These are phyloP conservation scores for Clytia hemisphaerica DNA, from an alignment of 30 jellyfish, hydroid and myxozoan genomes.

Conservation along the genomic window DNA sequence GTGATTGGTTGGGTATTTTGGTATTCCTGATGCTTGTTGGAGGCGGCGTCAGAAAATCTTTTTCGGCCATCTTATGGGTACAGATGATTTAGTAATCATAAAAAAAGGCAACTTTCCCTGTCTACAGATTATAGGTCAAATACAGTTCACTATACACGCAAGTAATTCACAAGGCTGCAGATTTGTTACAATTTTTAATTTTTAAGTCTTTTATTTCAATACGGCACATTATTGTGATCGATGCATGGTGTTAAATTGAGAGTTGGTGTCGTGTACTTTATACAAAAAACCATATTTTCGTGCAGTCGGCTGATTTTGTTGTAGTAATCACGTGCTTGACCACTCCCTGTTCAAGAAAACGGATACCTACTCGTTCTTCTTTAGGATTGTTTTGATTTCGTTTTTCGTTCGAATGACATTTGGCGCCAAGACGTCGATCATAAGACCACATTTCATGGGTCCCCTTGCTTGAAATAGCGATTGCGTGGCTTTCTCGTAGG, in stretches of 20 bases:
- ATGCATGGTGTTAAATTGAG: not conserved
- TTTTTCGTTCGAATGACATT: constrained; percentile 43
- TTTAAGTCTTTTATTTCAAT: too few relatives aligned
- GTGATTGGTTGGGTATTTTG: not conserved
- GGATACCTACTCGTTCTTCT: constrained; percentile 68
- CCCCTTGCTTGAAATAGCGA: constrained; percentile 70
- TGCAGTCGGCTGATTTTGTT: too few relatives aligned
- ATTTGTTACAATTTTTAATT: too few relatives aligned
- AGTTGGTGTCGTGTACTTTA: not conserved
- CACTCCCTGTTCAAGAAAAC: not conserved
- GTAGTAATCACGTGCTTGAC: too few relatives aligned
- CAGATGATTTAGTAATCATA: too few relatives aligned
- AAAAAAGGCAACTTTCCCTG: too few relatives aligned
- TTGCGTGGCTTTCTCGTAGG: not conserved
- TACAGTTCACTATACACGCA: too few relatives aligned
- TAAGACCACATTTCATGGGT: constrained; percentile 78
- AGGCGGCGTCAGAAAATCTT: too few relatives aligned
- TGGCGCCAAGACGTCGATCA: constrained; percentile 52
- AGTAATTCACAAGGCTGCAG: too few relatives aligned
- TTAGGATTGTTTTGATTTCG: constrained; percentile 55
- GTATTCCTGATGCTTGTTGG: not conserved
- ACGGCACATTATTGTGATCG: too few relatives aligned
- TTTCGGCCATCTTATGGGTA: too few relatives aligned
- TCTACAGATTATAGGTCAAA: too few relatives aligned
- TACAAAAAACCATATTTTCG: not conserved